These are phyloP conservation scores for Philantomba maxwellii DNA, from an alignment of 2,113 vertebrate species.

Conservation along the genomic window DNA sequence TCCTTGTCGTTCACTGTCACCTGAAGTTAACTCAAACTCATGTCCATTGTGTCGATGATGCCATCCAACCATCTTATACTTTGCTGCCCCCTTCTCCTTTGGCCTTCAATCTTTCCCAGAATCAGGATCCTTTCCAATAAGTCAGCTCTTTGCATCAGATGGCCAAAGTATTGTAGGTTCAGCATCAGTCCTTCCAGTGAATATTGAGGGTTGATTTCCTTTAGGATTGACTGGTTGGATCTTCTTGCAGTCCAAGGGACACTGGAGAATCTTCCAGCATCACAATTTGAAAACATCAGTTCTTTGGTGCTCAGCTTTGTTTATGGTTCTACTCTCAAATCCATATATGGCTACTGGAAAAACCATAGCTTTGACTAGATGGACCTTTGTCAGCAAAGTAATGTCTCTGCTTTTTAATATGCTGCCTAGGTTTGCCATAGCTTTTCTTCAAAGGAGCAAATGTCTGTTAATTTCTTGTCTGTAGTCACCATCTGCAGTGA, in stretches of 20 bases:
- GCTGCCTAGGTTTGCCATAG: not conserved
- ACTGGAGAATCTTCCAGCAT: not conserved
- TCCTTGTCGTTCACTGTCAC: not conserved
- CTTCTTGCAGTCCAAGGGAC: not conserved
- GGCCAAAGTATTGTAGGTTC: not conserved
- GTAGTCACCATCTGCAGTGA: not conserved
- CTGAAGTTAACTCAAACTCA: not conserved
- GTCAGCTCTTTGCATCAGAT: not conserved
- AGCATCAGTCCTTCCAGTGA: not conserved
- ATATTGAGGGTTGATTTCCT: not conserved
- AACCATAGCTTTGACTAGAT: not conserved
- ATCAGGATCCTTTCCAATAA: not conserved
- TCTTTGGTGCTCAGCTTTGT: not conserved
- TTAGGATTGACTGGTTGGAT: not conserved
- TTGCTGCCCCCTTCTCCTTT: not conserved
- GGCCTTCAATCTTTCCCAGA: not conserved
- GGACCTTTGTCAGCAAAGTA: not conserved
- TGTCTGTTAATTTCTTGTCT: not conserved
- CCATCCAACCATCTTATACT: not conserved
- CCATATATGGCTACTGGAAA: not conserved
- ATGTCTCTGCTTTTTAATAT: not conserved
- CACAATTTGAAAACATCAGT: not conserved
- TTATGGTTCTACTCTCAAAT: not conserved
- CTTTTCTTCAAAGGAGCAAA: not conserved
- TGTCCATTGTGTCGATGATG: not conserved